phyloP scores from a whole-genome alignment of 2,888 invertebrate genomes.

The Drosophila cracens region DNA sequence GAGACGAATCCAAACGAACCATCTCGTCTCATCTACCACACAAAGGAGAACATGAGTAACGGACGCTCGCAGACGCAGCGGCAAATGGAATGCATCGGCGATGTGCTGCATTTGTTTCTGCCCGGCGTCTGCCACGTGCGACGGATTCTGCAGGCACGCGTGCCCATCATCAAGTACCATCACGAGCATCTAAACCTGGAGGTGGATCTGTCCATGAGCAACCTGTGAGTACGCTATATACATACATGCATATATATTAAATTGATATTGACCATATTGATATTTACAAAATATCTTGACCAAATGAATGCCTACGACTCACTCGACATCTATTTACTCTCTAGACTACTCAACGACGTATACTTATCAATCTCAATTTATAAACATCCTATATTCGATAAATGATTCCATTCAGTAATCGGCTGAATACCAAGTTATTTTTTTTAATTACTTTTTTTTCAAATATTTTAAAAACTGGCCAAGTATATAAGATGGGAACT shows the following conservation, averaged over 20 bases:
- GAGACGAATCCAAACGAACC: slow-evolving; percentile 25
- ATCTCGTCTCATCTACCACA: slow-evolving; percentile 87
- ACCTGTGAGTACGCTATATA: slow-evolving; percentile 88
- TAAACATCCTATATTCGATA: background rate
- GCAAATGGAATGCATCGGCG: slow-evolving; percentile 90
- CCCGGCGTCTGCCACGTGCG: slow-evolving; percentile 90
- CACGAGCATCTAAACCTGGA: slow-evolving; percentile 91
- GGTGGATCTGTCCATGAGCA: slow-evolving; percentile 93
- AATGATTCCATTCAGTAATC: background rate
- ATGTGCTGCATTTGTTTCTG: slow-evolving; percentile 89
- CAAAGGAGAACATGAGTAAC: slow-evolving; percentile 87
- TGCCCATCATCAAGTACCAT: slow-evolving; percentile 95
- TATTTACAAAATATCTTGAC: background rate
- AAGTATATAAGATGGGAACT: no score
- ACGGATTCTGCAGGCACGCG: slow-evolving; percentile 92
- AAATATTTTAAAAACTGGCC: background rate
- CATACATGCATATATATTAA: no score
- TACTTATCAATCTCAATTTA: background rate
- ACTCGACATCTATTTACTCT: no score
- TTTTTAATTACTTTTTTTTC: background rate
- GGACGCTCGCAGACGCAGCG: slow-evolving; percentile 89
- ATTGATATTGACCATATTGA: background rate
- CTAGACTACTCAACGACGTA: no score
- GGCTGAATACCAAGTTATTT: background rate
- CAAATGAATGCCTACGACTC: background rate